Percentiles rank a stretch among this genome's conserved stretches.
Evolutionary conservation across 2,888 invertebrate genomes (phyloP).

Genomic region (Pandemis heparana): DNA sequence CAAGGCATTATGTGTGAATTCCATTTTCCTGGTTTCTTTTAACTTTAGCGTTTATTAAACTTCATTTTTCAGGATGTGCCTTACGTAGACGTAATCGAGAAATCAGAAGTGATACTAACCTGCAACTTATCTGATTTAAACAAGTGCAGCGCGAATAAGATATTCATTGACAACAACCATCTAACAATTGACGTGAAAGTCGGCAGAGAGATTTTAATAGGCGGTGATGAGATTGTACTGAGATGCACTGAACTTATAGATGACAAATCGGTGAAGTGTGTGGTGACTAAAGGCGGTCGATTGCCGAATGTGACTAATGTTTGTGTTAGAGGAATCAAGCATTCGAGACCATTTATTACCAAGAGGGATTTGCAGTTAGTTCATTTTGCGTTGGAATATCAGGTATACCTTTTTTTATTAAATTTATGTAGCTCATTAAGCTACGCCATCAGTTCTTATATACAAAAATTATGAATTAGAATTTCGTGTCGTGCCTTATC

Average conservation of each 20-base stretch:
- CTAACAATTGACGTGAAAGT: constrained; percentile 52
- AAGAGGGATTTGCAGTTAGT: constrained; percentile 56
- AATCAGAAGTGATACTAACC: constrained; percentile 52
- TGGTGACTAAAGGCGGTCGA: constrained; percentile 55
- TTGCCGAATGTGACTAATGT: constrained; percentile 52
- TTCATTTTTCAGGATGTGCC: not conserved
- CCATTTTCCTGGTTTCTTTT: too few relatives aligned
- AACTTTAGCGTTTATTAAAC: not conserved
- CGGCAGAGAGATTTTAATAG: constrained; percentile 56
- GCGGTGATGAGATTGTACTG: constrained; percentile 55
- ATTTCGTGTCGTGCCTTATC: too few relatives aligned
- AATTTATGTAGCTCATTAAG: not conserved
- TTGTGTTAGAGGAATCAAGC: constrained; percentile 50
- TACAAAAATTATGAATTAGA: too few relatives aligned
- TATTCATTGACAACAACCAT: constrained; percentile 60
- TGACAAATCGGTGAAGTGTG: constrained; percentile 51
- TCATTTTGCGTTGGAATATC: constrained; percentile 58
- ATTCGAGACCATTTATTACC: constrained; percentile 50
- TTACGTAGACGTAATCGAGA: constrained; percentile 45
- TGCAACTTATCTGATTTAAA: constrained; percentile 50
- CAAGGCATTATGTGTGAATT: too few relatives aligned
- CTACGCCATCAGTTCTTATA: too few relatives aligned
- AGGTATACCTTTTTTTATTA: constrained; percentile 49
- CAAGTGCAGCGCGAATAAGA: constrained; percentile 54
- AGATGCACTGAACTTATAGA: constrained; percentile 50